Conservation (phyloP, 2,113 vertebrate species). For the Vidua macroura region DNA sequence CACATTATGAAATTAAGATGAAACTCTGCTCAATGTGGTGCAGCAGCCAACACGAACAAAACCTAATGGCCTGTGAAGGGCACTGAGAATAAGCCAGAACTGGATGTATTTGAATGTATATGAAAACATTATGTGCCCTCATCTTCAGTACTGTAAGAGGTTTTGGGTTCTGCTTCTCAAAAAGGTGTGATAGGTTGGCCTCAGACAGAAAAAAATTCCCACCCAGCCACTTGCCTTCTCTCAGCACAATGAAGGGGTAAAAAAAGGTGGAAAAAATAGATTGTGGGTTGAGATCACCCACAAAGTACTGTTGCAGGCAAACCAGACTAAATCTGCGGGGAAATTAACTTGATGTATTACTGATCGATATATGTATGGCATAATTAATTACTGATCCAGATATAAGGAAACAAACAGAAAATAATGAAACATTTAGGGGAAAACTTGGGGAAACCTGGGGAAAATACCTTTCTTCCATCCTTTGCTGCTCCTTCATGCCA, state of each 20-base stretch:
- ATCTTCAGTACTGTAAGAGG: not conserved
- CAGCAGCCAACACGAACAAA: not conserved
- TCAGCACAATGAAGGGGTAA: not conserved
- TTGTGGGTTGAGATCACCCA: not conserved
- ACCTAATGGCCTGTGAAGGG: not conserved
- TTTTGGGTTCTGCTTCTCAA: not conserved
- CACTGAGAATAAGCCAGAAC: not conserved
- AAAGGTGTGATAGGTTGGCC: not conserved
- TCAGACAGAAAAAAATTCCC: not conserved
- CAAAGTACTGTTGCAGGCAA: not conserved
- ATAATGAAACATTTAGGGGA: not conserved
- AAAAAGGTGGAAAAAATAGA: not conserved
- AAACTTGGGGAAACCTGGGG: fast-evolving
- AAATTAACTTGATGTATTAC: not conserved
- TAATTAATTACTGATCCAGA: not conserved
- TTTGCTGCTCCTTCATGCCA: not conserved
- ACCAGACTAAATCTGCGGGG: not conserved
- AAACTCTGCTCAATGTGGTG: not conserved
- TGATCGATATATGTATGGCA: not conserved
- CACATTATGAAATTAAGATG: not conserved
- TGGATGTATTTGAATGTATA: not conserved
- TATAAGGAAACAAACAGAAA: not conserved
- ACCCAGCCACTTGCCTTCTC: fast-evolving
- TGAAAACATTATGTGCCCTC: not conserved
- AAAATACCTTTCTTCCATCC: not conserved